A percentile compares a stretch with the other conserved stretches of the same genome.
phyloP scores from a whole-genome alignment of 2,888 invertebrate genomes.

The Galerucella calmariensis region DNA sequence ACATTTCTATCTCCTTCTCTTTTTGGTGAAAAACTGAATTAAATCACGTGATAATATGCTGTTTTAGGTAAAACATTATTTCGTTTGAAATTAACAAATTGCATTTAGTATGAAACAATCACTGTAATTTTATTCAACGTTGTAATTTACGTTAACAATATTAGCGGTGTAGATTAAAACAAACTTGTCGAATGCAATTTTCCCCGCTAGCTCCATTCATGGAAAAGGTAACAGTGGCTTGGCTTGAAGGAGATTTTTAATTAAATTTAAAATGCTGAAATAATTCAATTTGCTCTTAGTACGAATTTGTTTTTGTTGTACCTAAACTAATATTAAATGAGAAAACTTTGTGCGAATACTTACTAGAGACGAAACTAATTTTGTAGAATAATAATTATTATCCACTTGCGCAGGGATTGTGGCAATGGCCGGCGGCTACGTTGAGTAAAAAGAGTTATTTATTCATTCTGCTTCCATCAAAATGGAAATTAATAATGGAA shows the following conservation, averaged over 20 bases:
- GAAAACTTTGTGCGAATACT: slow-evolving; percentile 31
- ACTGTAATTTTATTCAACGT: not conserved
- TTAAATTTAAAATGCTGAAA: slow-evolving; percentile 37
- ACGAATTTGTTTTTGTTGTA: slow-evolving; percentile 38
- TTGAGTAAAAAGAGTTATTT: not conserved
- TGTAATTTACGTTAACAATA: not conserved
- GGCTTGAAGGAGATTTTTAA: slow-evolving; percentile 30
- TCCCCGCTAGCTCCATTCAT: slow-evolving; percentile 24
- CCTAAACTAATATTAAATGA: slow-evolving; percentile 37
- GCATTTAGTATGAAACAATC: not conserved
- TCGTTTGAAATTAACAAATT: not conserved
- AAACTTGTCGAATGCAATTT: slow-evolving; percentile 14
- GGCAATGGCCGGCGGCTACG: slow-evolving; percentile 14
- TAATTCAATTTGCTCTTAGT: slow-evolving; percentile 34
- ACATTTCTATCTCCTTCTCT: too few relatives aligned
- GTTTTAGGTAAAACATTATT: not conserved
- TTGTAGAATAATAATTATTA: slow-evolving; percentile 34
- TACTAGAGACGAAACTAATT: slow-evolving; percentile 34
- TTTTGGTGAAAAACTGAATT: not conserved
- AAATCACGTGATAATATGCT: not conserved
- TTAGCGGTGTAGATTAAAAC: slow-evolving; percentile 8
- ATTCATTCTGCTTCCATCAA: not conserved
- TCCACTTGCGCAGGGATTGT: slow-evolving; percentile 23
- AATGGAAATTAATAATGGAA: slow-evolving; percentile 1
- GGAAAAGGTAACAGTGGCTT: slow-evolving; percentile 23